Evolutionary conservation across 2,888 invertebrate species (phyloP).

Genomic region (Blera fallax): DNA sequence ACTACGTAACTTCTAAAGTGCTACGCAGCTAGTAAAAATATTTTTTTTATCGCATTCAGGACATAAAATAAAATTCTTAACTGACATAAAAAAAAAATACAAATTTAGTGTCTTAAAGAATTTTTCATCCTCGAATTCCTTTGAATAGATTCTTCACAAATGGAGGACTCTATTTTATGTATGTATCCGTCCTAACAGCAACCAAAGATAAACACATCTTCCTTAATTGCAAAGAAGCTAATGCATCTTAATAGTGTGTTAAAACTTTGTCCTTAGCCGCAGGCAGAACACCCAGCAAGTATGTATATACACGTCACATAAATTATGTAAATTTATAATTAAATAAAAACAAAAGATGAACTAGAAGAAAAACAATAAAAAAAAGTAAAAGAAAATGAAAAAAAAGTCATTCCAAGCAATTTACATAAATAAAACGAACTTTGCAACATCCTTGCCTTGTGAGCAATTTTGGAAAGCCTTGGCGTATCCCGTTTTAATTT

Average conservation of each 20-base stretch:
- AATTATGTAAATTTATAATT: conserved; percentile 63
- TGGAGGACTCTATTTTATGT: too few species aligned
- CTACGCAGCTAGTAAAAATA: too few species aligned
- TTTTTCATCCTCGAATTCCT: conserved; percentile 8
- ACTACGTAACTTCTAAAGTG: too few species aligned
- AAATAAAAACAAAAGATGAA: conserved; percentile 34
- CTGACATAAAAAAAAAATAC: neutral
- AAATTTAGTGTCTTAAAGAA: neutral
- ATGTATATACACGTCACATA: conserved; percentile 16
- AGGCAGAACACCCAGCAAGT: neutral
- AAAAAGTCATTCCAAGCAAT: too few species aligned
- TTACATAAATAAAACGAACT: conserved; percentile 28
- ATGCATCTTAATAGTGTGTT: conserved; percentile 62
- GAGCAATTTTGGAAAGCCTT: neutral
- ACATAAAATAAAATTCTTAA: neutral
- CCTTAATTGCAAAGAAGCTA: conserved; percentile 52
- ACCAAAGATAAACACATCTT: conserved; percentile 18
- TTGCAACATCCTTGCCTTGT: neutral
- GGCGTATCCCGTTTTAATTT: conserved; percentile 17
- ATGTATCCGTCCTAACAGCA: neutral
- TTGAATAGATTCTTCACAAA: neutral
- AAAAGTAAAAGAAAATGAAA: neutral
- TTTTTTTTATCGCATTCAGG: neutral
- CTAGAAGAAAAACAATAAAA: neutral
- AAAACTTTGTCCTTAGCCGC: conserved; percentile 38